A percentile compares a stretch with the other conserved stretches of the same genome.
Conservation (phyloP, 2,113 vertebrate species). For the Phocoena sinus region DNA sequence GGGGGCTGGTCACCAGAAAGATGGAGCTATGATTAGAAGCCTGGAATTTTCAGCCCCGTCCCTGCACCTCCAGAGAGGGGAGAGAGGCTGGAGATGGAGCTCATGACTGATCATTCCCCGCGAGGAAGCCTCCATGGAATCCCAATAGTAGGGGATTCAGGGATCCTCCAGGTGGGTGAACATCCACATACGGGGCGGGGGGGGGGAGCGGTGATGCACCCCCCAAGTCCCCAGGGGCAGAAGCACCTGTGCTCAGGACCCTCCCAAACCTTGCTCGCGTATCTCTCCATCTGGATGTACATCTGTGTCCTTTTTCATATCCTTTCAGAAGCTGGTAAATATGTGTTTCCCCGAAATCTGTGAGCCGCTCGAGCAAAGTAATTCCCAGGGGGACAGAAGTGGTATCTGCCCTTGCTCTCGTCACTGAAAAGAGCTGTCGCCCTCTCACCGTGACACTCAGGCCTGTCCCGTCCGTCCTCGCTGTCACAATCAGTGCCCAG, state of each 20-base stretch:
- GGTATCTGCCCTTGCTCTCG: fast-evolving
- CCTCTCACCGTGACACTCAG: fast-evolving
- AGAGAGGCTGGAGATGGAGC: background rate
- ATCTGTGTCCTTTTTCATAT: background rate
- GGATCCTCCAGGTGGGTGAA: background rate
- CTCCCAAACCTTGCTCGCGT: background rate
- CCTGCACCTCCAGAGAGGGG: background rate
- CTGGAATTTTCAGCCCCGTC: no score
- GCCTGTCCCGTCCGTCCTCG: fast-evolving
- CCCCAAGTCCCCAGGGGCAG: background rate
- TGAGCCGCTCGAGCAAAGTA: background rate
- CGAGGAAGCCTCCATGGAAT: background rate
- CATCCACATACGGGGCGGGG: fast-evolving
- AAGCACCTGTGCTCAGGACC: background rate
- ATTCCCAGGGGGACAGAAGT: no score
- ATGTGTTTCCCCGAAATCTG: background rate
- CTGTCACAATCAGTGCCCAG: fast-evolving
- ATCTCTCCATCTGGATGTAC: background rate
- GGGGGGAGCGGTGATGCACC: no score
- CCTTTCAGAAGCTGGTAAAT: background rate
- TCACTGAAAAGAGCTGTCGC: background rate
- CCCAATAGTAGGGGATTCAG: background rate
- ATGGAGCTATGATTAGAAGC: no score
- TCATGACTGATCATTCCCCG: fast-evolving
- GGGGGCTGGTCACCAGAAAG: background rate